phyloP scores from a whole-genome alignment of 30 jellyfish, hydroid and myxozoan species.

The Aurelia aurita complex sp. Pacific region DNA sequence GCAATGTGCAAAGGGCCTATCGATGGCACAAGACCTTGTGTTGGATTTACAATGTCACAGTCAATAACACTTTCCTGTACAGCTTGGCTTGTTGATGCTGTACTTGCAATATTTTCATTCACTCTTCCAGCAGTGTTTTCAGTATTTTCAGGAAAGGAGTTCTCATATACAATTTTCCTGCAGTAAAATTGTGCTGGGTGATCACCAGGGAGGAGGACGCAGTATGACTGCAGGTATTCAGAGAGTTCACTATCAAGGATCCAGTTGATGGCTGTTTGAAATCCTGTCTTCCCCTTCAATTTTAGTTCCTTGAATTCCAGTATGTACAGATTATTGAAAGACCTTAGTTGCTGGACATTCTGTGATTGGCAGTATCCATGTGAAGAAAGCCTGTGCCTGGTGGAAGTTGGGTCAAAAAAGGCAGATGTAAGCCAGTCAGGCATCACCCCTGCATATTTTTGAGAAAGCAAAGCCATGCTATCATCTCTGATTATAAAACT shows the following conservation, averaged over 20 bases:
- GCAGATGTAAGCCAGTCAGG: too few species aligned
- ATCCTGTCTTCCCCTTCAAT: background rate
- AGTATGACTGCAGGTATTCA: background rate
- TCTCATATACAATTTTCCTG: background rate
- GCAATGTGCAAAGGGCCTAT: too few species aligned
- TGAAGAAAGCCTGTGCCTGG: too few species aligned
- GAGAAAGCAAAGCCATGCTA: too few species aligned
- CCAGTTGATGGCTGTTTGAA: background rate
- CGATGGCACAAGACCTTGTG: too few species aligned
- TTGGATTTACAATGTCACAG: background rate
- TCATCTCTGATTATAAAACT: too few species aligned
- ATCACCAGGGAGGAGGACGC: constrained; percentile 7
- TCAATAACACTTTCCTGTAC: background rate
- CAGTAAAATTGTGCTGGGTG: background rate
- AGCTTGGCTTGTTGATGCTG: too few species aligned
- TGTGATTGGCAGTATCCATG: too few species aligned
- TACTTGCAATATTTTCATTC: too few species aligned
- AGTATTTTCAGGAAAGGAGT: background rate
- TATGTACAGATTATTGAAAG: background rate
- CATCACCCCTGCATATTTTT: too few species aligned
- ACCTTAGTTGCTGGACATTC: too few species aligned
- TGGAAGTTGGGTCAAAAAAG: too few species aligned
- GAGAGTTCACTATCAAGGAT: background rate
- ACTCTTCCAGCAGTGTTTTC: background rate
- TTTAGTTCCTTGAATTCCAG: background rate